Conservation (phyloP, 1,140 invertebrate species). For the Drosophila equinoxialis region DNA sequence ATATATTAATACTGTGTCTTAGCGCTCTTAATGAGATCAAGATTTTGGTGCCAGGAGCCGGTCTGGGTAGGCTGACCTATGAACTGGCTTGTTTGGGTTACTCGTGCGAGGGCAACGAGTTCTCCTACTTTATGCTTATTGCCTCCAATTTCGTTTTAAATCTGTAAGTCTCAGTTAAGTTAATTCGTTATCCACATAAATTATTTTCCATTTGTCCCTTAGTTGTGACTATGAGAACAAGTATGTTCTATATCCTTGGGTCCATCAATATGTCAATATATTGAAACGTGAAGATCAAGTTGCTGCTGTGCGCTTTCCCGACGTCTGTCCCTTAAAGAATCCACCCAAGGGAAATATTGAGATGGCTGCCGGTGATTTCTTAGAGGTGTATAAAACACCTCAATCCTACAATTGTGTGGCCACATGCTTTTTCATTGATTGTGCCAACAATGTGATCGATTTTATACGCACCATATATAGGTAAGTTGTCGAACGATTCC, state of each 20-base stretch:
- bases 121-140: conserved; percentile 98
- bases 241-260: conserved; percentile 91
- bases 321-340: conserved; percentile 91
- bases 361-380: conserved; percentile 97
- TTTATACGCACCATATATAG: conserved; percentile 97
- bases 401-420: conserved; percentile 96
- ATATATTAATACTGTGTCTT: background rate
- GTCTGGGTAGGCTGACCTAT: conserved; percentile 95
- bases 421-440: conserved; percentile 99
- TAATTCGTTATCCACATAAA: no score
- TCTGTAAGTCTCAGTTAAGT: conserved; percentile 84
- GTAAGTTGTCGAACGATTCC: conserved; percentile 31
- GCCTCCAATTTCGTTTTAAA: conserved; percentile 98
- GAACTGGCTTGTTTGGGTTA: conserved; percentile 96
- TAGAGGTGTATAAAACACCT: conserved; percentile 91
- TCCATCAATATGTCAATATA: conserved; percentile 97
- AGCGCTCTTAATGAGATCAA: conserved; percentile 86
- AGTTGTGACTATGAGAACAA: conserved; percentile 76
- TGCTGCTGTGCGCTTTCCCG: conserved; percentile 92
- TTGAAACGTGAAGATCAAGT: conserved; percentile 91
- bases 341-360: conserved; percentile 88
- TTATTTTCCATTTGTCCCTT: background rate
- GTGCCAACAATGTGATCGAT: conserved; percentile 96
- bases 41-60: conserved; percentile 97
- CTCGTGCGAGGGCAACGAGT: conserved; percentile 98